Evolutionary conservation across 2,888 invertebrate species (phyloP), one percentile per base, ranked within the genome.

Genomic region (Autographa pulchrina): DNA sequence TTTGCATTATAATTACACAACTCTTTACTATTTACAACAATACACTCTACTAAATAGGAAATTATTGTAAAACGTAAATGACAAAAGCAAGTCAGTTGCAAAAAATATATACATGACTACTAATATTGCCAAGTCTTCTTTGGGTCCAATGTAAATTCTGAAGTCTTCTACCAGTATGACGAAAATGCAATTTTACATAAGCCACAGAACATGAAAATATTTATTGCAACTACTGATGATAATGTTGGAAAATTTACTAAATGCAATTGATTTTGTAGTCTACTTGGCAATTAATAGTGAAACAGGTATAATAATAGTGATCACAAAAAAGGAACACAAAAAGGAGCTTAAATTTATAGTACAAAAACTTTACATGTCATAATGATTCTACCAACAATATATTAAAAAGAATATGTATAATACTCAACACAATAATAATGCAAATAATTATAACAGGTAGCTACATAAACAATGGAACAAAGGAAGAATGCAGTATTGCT

Each of bases 401-500:
- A 35, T 77, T 72, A 79, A 83, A 79, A 77, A 72, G 85, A 82
- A 64, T 75, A 70, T 80, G 74, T 74, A 77, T 74, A 61, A 70
- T 65, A 16, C 70, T 71, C 25, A 20, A 25, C 13, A 86, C 84
- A 81, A 85, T 86, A 81, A 86, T 85, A 87, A 88, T 86, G 83
- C 77, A 85, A 83, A 80, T 82, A 75, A 81, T 69, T 75, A 75
- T 85, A 82, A 80, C 68, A 82, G 85, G 81, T 83, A 82, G 80
- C 80, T 78, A 77, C 13, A 56, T 85, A 83, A 90, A 93, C 91
- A 93, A 92, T 92, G 87, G 88, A 91, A 93, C 90, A 93, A 91
- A 92, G 88, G 86, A 87, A 88, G 84, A 88, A 88, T 87, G 86
- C 86, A 87, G 74, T 58, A 14, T 86, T 85, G 84, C 81, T 84